Evolutionary conservation across 2,888 invertebrate genomes (phyloP), one percentile per base, ranked within the genome.

Genomic region (Cheilosia impressa): DNA sequence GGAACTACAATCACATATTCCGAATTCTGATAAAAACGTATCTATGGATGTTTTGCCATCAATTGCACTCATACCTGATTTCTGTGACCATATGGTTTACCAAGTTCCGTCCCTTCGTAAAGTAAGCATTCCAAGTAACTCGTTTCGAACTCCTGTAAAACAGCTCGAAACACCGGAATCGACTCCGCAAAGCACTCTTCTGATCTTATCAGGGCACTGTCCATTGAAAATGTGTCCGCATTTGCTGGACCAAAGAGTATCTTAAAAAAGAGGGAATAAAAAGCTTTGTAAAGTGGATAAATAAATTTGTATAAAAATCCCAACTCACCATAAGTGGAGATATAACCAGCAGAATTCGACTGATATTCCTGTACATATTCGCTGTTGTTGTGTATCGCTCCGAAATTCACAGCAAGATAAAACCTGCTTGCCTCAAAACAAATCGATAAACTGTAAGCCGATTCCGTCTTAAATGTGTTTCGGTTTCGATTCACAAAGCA

Each of bases 401-500:
- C 19, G 19, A 19, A 19, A 19, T 19, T 19, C 19, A 19, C 45
- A 15, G 34, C 47, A 9, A 31, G 9, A 2, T 38, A 13, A 4
- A 2, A 22, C 15, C n/a, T 15, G 34, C 22, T 9, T 38, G 19
- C 15, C 7, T 15, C 7, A 50, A 15, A 10, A 50, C n/a, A 13
- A 63, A 50, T 24, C 9, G 31, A 52, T 24, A n/a, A 22, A 50
- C 7, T 31, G 2, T 41, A 22, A 19, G 19, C 17, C 27, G 43
- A 19, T 34, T 9, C 22, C 22, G 22, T 43, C 62, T 72, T 53
- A 52, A 62, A 62, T 53, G 53, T 38, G 5, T n/a, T 62, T 47
- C n/a, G 9, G 9, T 9, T 9, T 31, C 31, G 9, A 31, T 31
- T 9, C 9, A 9, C 31, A 31, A 31, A 31, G 2, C 9, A 31